Percentiles rank a stretch among this genome's conserved stretches.
Conservation (phyloP, 2,113 vertebrate genomes). For the Rhynchopsitta pachyrhyncha region DNA sequence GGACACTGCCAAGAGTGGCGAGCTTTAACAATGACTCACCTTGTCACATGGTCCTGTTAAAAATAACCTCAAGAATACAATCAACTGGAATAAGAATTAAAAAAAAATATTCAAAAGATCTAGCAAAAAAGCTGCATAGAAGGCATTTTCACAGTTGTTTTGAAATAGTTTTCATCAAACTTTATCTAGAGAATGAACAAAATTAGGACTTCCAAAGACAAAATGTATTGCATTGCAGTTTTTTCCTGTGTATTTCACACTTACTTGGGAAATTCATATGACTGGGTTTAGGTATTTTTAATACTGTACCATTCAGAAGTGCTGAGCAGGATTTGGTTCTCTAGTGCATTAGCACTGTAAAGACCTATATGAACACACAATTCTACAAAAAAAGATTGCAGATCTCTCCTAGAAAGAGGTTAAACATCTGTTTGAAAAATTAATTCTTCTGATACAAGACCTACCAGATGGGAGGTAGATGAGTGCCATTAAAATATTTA, state of each 20-base stretch:
- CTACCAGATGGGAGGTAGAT: conserved; percentile 58
- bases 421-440: conserved; percentile 15
- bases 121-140: conserved; percentile 35
- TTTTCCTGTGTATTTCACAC: conserved; percentile 32
- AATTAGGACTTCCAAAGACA: not conserved
- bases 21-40: conserved; percentile 3
- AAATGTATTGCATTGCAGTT: conserved; percentile 21
- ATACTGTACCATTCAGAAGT: conserved; percentile 47
- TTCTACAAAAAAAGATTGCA: not conserved
- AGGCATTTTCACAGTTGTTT: conserved; percentile 48
- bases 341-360: not conserved
- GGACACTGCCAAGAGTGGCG: not conserved
- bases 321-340: not conserved
- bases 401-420: not conserved
- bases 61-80: conserved; percentile 5
- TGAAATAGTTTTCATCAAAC: not conserved
- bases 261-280: not conserved
- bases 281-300: conserved; percentile 17
- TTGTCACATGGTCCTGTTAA: not conserved
- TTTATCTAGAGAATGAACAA: not conserved
- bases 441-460: not conserved
- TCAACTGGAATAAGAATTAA: not conserved
- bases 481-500: conserved; percentile 40
- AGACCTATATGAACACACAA: not conserved
- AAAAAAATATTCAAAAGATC: not conserved